Evolutionary conservation across 2,113 vertebrate genomes (phyloP).

Genomic region (Chaetodon trifascialis): DNA sequence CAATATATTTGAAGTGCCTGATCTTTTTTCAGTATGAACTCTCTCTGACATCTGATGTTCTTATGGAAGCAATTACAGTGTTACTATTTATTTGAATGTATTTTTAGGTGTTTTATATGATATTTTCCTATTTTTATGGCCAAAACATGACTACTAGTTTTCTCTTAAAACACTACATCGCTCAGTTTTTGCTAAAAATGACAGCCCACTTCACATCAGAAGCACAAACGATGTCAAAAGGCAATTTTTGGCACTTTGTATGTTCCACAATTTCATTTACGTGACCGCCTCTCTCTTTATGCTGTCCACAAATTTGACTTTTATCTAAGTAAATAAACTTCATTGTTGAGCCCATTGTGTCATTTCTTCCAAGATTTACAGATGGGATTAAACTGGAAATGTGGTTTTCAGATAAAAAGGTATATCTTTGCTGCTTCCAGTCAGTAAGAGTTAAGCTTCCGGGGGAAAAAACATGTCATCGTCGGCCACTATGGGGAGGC

Average conservation of each 20-base stretch:
- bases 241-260: slow-evolving; percentile 7
- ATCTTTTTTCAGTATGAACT: slow-evolving; percentile 40
- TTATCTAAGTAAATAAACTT: slow-evolving; percentile 47
- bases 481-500: slow-evolving; percentile 26
- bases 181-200: background rate
- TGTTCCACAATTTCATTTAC: slow-evolving; percentile 2
- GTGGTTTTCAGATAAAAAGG: background rate
- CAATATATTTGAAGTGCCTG: slow-evolving; percentile 54
- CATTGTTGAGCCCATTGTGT: slow-evolving; percentile 4
- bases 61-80: slow-evolving; percentile 31
- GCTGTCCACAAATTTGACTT: slow-evolving; percentile 14
- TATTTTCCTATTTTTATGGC: slow-evolving; percentile 48
- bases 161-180: slow-evolving; percentile 25
- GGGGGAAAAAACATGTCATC: background rate
- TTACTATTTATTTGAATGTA: slow-evolving; percentile 82
- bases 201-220: slow-evolving; percentile 34
- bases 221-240: slow-evolving; percentile 32
- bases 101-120: slow-evolving; percentile 52
- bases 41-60: slow-evolving; percentile 41
- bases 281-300: background rate
- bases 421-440: slow-evolving; percentile 9
- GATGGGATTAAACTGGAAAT: background rate
- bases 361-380: background rate
- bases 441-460: slow-evolving; percentile 5
- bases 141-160: slow-evolving; percentile 76